Evolutionary conservation across 2,888 invertebrate genomes (phyloP).

Genomic region (Cerastis rubricosa): DNA sequence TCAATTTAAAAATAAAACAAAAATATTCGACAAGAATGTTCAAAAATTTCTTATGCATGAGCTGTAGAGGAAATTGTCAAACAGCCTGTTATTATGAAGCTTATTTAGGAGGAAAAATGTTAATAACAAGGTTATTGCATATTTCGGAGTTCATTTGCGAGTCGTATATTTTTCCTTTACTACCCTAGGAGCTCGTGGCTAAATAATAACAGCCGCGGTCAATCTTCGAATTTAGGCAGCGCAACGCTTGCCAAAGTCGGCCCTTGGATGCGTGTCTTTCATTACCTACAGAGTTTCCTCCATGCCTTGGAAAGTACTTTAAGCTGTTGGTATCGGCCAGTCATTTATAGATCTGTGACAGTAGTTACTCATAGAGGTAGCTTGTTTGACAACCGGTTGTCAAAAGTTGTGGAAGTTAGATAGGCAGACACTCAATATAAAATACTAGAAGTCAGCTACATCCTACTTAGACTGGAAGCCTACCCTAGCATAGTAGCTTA

Average conservation of each 20-base stretch:
- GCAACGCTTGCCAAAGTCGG: not conserved
- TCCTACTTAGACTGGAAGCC: not conserved
- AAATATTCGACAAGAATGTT: not conserved
- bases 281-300: not conserved
- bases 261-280: not conserved
- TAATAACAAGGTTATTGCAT: slow-evolving; percentile 19
- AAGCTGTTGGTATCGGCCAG: not conserved
- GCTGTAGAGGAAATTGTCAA: slow-evolving; percentile 8
- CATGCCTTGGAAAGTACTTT: not conserved
- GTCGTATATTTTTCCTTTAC: not conserved
- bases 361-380: not conserved
- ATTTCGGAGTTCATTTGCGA: not conserved
- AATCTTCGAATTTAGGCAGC: no score
- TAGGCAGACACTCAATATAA: not conserved
- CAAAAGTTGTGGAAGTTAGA: not conserved
- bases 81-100: not conserved
- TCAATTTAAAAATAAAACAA: slow-evolving; percentile 11
- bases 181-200: not conserved
- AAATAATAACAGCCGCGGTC: not conserved
- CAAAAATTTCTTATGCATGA: not conserved
- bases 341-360: not conserved
- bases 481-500: not conserved
- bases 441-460: not conserved
- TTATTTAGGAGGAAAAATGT: slow-evolving; percentile 6
- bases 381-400: not conserved